Base-by-base conservation (phyloP, 2,113 vertebrate genomes). In the Mirounga angustirostris region DNA sequence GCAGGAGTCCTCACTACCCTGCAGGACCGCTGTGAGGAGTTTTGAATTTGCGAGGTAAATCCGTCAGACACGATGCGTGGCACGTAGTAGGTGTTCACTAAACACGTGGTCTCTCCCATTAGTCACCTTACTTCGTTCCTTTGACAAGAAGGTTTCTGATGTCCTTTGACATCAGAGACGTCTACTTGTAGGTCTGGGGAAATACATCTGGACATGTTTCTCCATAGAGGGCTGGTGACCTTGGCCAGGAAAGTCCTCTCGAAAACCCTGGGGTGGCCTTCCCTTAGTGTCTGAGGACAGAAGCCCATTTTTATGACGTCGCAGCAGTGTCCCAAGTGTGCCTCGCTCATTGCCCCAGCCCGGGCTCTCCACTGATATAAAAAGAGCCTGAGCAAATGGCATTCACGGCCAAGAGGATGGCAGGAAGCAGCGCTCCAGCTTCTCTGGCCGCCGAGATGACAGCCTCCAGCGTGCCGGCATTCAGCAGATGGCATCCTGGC, bases 311-410 rank as follows among this genome's bases (percentile, higher is more conserved):
- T 96, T 71, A 81, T 74, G 89, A 28, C 50, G 16, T 19, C 26
- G 50, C 30, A 46, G 56, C 78, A 13, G 76, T 0, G 0, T 52
- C 85, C 61, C 80, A 74, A 36, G 54, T 15, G 81, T 0, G 7
- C 22, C 78, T 54, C 11, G 2, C 78, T 89, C 94, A 46, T 50
- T 0, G 15, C 21, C 52, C 83, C 74, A 54, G 56, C n/a, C 91
- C 46, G 26, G 79, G 26, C 61, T 26, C 71, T 76, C 82, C 93
- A 97, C 71, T 79, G 87, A 85, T 89, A 93, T 94, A 85, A 46
- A 89, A 82, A 74, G 95, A 86, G 92, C 80, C 86, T 16, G 2
- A 65, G 88, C 80, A 94, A 73, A 93, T 78, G 92, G 81, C n/a
- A 56, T 67, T 65, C 0, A n/a, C 88, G 2, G 1, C 78, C 90